Conservation (phyloP, 1,140 invertebrate species). For the Cotesia chilonis region DNA sequence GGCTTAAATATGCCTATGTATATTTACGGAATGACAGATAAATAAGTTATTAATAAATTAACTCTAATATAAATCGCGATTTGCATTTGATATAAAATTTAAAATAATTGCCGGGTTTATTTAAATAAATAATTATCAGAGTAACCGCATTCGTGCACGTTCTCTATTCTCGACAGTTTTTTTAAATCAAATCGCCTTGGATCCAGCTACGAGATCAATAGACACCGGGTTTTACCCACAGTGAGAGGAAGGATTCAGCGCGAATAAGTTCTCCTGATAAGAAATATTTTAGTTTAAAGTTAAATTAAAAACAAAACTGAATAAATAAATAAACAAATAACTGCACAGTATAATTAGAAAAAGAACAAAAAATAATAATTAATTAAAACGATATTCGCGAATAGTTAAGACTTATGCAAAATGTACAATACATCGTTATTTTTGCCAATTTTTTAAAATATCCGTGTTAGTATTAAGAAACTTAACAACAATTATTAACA, state of each 20-base stretch:
- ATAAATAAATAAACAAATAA: neutral
- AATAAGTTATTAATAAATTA: conserved; percentile 20
- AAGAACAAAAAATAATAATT: neutral
- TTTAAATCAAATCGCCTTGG: conserved; percentile 60
- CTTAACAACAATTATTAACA: conserved; percentile 33
- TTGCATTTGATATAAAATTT: neutral
- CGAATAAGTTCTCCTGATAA: conserved; percentile 15
- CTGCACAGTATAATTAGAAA: neutral
- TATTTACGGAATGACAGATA: conserved; percentile 9
- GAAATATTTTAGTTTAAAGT: neutral
- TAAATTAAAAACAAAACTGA: neutral
- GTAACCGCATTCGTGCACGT: conserved; percentile 59
- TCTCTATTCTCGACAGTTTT: conserved; percentile 63
- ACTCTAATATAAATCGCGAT: conserved; percentile 4
- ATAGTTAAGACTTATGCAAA: conserved; percentile 5
- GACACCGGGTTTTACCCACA: conserved; percentile 50
- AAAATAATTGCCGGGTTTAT: conserved; percentile 13
- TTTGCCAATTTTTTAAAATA: neutral
- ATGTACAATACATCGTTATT: conserved; percentile 4
- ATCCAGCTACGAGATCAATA: conserved; percentile 56
- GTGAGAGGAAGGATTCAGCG: conserved; percentile 35
- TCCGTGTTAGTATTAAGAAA: conserved; percentile 27
- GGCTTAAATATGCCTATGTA: neutral
- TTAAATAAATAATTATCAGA: conserved; percentile 24
- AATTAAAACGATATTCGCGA: neutral